Base-by-base conservation (phyloP, 2,888 invertebrate genomes). In the Tinea pellionella region DNA sequence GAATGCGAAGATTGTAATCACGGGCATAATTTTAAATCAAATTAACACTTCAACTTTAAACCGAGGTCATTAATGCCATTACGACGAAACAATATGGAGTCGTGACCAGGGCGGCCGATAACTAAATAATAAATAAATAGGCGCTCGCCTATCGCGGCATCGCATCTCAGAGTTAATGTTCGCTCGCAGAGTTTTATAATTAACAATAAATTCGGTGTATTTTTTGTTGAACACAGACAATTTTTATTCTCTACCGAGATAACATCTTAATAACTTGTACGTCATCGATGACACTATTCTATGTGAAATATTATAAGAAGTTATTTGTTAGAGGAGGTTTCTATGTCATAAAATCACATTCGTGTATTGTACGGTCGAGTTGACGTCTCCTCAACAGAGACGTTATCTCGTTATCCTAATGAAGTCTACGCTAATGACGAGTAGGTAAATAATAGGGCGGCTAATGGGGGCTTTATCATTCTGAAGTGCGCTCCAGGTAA, bases 331-430 rank as follows among this genome's bases (percentile, higher is more conserved):
- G 16, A 7, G 42, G 13, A 13, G 42, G 42, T 13, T 15, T n/a
- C 8, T 15, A 13, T 42, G 42, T 42, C 4, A n/a, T 42, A 13
- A 42, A 42, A 42, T 13, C n/a, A 7, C 15, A 42, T 37, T 37
- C 37, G n/a, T 47, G n/a, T 47, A 47, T 9, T 47, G 47, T 16
- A 47, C 47, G 47, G 13, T 47, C 37, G 37, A 37, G 37, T 37
- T 37, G 24, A 24, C 24, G 24, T 24, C 24, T 37, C 37, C 37
- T 53, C 32, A 47, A 53, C 16, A n/a, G 66, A 72, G 75, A 79
- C 80, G 84, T 86, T 87, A 87, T 87, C 86, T 87, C 86, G 87
- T 87, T 87, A 86, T 83, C 85, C 86, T 87, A 87, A 87, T 87
- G 86, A 87, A 87, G 83, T 86, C 85, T 85, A 86, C 86, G 82